These are phyloP conservation scores for Cheilosia vulpina DNA, from an alignment of 2,888 invertebrate species.

Conservation along the genomic window DNA sequence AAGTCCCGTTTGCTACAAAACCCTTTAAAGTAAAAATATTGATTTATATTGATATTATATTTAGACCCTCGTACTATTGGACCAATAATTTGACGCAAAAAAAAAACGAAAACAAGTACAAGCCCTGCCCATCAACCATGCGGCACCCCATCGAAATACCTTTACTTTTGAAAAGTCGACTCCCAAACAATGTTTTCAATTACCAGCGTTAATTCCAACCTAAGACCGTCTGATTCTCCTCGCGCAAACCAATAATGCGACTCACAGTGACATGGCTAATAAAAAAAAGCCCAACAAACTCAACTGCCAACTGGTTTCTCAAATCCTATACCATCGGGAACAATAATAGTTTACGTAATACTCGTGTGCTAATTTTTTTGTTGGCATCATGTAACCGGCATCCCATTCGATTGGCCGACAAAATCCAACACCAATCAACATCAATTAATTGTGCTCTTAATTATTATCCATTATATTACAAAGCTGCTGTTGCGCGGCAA, in stretches of 20 bases:
- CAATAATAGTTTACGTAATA: slow-evolving; percentile 45
- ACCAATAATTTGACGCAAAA: no score
- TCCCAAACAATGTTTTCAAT: slow-evolving; percentile 45
- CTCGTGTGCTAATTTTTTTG: slow-evolving; percentile 60
- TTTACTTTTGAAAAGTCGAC: neutral
- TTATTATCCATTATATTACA: slow-evolving; percentile 65
- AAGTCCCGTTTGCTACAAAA: no score
- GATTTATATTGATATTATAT: no score
- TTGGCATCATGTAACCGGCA: slow-evolving; percentile 49
- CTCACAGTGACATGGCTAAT: slow-evolving; percentile 44
- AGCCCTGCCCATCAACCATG: slow-evolving; percentile 14
- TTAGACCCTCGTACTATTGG: no score
- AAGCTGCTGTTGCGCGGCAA: slow-evolving; percentile 28
- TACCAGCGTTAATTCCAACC: slow-evolving; percentile 21
- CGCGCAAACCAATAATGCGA: slow-evolving; percentile 33
- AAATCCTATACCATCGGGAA: slow-evolving; percentile 15
- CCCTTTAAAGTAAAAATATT: no score
- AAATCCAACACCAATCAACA: slow-evolving; percentile 42
- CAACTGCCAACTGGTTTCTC: slow-evolving; percentile 23
- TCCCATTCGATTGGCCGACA: neutral
- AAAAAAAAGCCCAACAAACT: slow-evolving; percentile 17
- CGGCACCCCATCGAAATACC: neutral
- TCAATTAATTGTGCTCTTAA: slow-evolving; percentile 71
- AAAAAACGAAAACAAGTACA: no score
- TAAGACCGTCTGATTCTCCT: slow-evolving; percentile 9